A percentile compares a stretch with the other conserved stretches of the same genome.
Conservation (phyloP, 2,797 vertebrate genomes). For the Huso huso region DNA sequence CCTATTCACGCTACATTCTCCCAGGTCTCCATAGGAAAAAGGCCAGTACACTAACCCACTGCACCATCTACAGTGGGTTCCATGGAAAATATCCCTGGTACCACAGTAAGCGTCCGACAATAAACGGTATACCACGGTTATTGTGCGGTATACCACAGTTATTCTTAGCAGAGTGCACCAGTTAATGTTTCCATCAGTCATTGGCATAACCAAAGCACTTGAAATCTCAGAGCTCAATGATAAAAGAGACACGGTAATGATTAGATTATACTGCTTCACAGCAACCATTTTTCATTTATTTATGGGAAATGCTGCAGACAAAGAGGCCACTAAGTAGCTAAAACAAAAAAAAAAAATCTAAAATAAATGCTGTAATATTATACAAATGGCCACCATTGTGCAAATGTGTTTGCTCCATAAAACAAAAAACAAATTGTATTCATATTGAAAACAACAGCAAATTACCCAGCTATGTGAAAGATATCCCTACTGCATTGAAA, state of each 20-base stretch:
- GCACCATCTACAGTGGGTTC: too few relatives aligned
- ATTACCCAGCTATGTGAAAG: background rate
- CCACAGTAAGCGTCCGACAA: too few relatives aligned
- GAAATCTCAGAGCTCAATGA: background rate
- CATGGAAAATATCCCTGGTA: too few relatives aligned
- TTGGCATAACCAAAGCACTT: background rate
- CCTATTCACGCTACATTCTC: too few relatives aligned
- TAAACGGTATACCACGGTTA: too few relatives aligned
- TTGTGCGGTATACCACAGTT: too few relatives aligned
- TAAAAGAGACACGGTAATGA: background rate
- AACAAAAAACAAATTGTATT: constrained; percentile 44
- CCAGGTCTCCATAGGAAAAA: too few relatives aligned
- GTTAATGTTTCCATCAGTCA: constrained; percentile 2
- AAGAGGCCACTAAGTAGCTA: too few relatives aligned
- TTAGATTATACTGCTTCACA: constrained; percentile 3
- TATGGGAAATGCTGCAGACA: background rate
- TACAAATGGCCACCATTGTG: constrained; percentile 21
- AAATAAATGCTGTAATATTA: constrained; percentile 39
- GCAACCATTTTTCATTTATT: background rate
- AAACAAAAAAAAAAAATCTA: constrained; percentile 35
- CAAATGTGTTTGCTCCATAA: constrained; percentile 35
- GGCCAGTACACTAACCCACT: too few relatives aligned
- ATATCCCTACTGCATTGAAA: too few relatives aligned
- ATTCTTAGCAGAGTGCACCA: too few relatives aligned
- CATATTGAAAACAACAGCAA: constrained; percentile 40